These are phyloP conservation scores for Ericerus pela DNA, from an alignment of 1,140 invertebrate species.

Conservation along the genomic window DNA sequence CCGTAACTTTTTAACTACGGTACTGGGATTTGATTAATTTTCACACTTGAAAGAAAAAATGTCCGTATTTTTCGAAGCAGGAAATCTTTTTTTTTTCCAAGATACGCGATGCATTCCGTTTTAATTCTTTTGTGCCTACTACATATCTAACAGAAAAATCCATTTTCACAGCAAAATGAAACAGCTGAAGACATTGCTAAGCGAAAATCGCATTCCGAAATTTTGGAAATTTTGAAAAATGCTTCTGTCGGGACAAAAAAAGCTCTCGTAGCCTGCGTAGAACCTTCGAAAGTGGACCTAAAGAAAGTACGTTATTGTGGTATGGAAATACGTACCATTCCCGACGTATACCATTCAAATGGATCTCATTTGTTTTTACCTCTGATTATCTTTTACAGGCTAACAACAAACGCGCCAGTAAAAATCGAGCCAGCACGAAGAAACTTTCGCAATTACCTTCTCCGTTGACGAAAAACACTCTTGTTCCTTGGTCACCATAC, in stretches of 20 bases:
- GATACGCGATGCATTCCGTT: background rate
- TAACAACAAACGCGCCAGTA: background rate
- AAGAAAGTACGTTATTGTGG: slow-evolving; percentile 10
- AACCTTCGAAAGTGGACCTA: background rate
- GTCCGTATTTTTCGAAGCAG: no score
- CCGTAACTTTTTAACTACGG: no score
- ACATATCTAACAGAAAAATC: background rate
- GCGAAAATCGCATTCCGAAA: slow-evolving; percentile 69
- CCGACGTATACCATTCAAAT: no score
- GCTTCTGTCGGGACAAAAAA: slow-evolving; percentile 5
- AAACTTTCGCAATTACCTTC: background rate
- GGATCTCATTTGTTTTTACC: no score
- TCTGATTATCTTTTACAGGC: background rate
- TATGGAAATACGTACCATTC: no score
- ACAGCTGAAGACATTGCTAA: slow-evolving; percentile 77
- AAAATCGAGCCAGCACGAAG: background rate
- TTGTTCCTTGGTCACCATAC: slow-evolving; percentile 59
- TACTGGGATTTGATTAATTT: no score
- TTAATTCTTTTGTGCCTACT: background rate
- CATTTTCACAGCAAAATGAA: slow-evolving; percentile 53
- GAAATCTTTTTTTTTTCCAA: background rate
- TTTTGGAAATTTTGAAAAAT: slow-evolving; percentile 52
- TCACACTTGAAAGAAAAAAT: no score
- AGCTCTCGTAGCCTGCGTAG: background rate
- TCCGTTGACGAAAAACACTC: no score